Evolutionary conservation across 1,140 invertebrate species (phyloP).

Genomic region (Amphibalanus amphitrite): DNA sequence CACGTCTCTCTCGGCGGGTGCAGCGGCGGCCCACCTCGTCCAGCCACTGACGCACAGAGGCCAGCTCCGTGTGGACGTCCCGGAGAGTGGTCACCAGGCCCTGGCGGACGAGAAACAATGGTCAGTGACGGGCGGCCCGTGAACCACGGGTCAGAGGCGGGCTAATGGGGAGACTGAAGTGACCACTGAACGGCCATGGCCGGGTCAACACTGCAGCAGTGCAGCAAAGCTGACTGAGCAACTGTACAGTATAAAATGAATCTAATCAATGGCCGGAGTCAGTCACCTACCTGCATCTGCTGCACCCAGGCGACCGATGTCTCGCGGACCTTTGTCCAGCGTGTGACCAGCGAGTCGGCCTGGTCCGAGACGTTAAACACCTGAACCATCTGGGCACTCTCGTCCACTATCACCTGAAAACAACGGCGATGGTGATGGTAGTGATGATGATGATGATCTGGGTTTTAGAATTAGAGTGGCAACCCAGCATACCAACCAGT

Average conservation of each 20-base stretch:
- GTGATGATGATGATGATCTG: too few relatives aligned
- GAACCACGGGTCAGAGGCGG: too few relatives aligned
- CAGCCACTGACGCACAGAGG: neutral
- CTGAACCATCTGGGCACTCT: conserved; percentile 25
- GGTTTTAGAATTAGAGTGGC: too few relatives aligned
- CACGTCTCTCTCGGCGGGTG: neutral
- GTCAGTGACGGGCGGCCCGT: too few relatives aligned
- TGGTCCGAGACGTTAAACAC: neutral
- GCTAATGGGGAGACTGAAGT: too few relatives aligned
- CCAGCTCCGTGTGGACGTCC: neutral
- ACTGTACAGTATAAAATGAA: too few relatives aligned
- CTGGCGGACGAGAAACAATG: neutral
- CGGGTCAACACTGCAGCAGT: too few relatives aligned
- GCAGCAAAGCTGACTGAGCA: too few relatives aligned
- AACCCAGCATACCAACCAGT: too few relatives aligned
- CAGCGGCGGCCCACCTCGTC: neutral
- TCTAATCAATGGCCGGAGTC: too few relatives aligned
- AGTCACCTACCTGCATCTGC: conserved; percentile 24
- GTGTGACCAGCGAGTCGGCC: neutral
- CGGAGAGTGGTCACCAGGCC: neutral
- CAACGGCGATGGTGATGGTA: too few relatives aligned
- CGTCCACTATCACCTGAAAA: conserved; percentile 32
- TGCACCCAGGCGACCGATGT: conserved; percentile 19
- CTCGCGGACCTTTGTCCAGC: neutral
- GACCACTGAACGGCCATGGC: too few relatives aligned